phyloP scores from a whole-genome alignment of 2,113 vertebrate species.

The Cranoglanis bouderius region DNA sequence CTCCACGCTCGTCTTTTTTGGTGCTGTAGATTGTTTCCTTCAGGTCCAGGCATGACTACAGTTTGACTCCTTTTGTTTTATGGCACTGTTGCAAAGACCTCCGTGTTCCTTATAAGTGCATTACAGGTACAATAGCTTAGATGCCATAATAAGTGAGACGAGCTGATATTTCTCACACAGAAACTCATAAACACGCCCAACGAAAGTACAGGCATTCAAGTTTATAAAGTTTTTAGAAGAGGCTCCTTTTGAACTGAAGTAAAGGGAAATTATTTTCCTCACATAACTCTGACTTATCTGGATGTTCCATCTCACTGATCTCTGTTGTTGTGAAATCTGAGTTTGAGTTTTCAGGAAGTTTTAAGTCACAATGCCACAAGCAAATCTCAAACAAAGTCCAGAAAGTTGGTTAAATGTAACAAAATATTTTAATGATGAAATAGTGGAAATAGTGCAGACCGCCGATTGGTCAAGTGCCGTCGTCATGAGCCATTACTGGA shows the following conservation, averaged over 20 bases:
- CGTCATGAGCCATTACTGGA: no score
- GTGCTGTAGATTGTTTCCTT: background rate
- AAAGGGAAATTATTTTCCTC: background rate
- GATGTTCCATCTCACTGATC: background rate
- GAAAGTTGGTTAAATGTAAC: background rate
- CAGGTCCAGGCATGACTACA: slow-evolving; percentile 5
- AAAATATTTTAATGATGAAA: background rate
- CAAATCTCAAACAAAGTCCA: background rate
- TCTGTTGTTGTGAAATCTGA: background rate
- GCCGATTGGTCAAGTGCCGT: background rate
- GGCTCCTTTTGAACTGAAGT: background rate
- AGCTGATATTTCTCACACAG: background rate
- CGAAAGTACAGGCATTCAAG: background rate
- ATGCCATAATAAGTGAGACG: background rate
- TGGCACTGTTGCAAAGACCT: background rate
- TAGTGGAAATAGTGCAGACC: no score
- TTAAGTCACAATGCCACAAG: background rate
- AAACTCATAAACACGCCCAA: background rate
- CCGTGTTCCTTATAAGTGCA: background rate
- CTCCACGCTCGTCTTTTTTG: background rate
- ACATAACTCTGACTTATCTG: background rate
- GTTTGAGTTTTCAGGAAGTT: background rate
- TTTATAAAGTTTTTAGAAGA: background rate
- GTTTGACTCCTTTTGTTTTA: background rate
- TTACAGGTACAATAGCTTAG: background rate